Conservation (phyloP, 2,113 vertebrate species). For the Shinisaurus crocodilurus region DNA sequence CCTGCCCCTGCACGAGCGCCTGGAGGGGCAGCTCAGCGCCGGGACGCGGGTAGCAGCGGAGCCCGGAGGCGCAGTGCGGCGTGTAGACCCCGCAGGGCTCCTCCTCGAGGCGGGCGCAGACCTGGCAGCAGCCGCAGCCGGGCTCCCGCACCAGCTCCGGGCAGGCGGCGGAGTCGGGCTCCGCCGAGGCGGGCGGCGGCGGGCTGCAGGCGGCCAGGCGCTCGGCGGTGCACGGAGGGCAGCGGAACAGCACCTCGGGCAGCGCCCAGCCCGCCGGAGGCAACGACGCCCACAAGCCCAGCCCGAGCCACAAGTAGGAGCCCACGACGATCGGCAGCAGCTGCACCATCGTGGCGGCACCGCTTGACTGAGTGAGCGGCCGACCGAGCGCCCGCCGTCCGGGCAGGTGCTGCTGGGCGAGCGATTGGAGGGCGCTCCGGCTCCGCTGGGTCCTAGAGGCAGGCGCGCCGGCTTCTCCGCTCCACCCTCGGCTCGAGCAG, state of each 20-base stretch:
- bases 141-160: conserved; percentile 75
- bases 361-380: background rate
- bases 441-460: conserved; percentile 59
- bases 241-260: conserved; percentile 87
- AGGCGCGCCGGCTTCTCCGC: conserved; percentile 5
- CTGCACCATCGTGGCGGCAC: conserved; percentile 55
- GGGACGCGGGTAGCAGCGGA: conserved; percentile 86
- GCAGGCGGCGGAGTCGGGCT: conserved; percentile 60
- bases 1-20: conserved; percentile 87
- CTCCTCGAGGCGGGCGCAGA: conserved; percentile 74
- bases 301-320: conserved; percentile 59
- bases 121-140: conserved; percentile 86
- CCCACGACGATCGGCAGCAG: conserved; percentile 42
- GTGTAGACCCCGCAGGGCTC: conserved; percentile 91
- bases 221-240: conserved; percentile 85
- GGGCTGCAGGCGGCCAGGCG: conserved; percentile 72
- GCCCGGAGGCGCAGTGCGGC: conserved; percentile 85
- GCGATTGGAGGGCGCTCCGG: conserved; percentile 8
- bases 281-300: conserved; percentile 38
- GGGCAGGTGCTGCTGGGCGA: conserved; percentile 64
- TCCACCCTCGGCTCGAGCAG: background rate
- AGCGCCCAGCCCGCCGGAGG: conserved; percentile 47
- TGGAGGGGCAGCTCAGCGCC: conserved; percentile 86
- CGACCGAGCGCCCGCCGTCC: conserved; percentile 58
- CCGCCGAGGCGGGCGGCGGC: conserved; percentile 34